Evolutionary conservation across 2,888 invertebrate genomes (phyloP).

Genomic region (Mycogona germanica): DNA sequence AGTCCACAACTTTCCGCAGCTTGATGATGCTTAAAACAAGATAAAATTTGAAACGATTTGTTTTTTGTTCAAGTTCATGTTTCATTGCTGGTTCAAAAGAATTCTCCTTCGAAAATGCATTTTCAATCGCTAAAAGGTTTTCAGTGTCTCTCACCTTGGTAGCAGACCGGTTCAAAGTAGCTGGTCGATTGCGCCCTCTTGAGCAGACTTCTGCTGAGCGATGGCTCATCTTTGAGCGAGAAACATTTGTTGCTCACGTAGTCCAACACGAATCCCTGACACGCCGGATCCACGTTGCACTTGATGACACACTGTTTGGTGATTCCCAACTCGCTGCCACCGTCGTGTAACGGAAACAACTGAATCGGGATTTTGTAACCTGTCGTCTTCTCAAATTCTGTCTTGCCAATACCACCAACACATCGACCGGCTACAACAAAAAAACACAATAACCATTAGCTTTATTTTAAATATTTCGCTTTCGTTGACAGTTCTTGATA

Average conservation of each 20-base stretch:
- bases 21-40: slow-evolving; percentile 15
- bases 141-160: slow-evolving; percentile 32
- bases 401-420: slow-evolving; percentile 8
- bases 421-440: slow-evolving; percentile 13
- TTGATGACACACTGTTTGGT: slow-evolving; percentile 33
- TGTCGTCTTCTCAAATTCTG: slow-evolving; percentile 32
- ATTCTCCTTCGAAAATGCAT: too few relatives aligned
- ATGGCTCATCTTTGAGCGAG: slow-evolving; percentile 29
- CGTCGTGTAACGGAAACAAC: slow-evolving; percentile 8
- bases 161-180: slow-evolving; percentile 34
- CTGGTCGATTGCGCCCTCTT: slow-evolving; percentile 31
- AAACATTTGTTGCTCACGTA: slow-evolving; percentile 35
- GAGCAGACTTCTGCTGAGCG: slow-evolving; percentile 30
- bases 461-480: not conserved
- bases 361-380: slow-evolving; percentile 30
- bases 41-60: too few relatives aligned
- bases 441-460: not conserved
- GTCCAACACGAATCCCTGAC: slow-evolving; percentile 36
- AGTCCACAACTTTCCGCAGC: slow-evolving; percentile 37
- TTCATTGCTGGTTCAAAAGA: too few relatives aligned
- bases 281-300: slow-evolving; percentile 33
- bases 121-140: too few relatives aligned
- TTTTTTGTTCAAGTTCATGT: too few relatives aligned
- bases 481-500: too few relatives aligned
- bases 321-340: slow-evolving; percentile 29